Base-by-base conservation (phyloP, 2,888 invertebrate genomes). In the Parnassius mnemosyne region DNA sequence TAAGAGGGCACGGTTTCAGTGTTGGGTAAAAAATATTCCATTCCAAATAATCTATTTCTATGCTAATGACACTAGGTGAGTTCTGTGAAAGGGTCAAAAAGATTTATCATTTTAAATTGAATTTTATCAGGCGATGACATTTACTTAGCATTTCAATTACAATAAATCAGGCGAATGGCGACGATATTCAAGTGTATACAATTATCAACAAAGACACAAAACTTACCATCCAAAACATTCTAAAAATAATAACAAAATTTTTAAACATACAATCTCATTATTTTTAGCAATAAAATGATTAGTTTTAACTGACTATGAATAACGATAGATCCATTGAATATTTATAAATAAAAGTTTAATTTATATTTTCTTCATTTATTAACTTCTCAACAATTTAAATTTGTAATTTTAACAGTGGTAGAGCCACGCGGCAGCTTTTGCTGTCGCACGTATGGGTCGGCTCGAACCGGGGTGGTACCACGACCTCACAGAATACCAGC, bases 11-110 rank as follows among this genome's bases (percentile, higher is more conserved):
- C 65, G 95, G 85, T 0, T 95, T 94, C 34, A 94, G 82, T 2
- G 94, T 90, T 5, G 95, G 95, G 72, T 94, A 95, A 0, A 94
- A 93, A 0, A 95, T 93, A 67, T 94, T 94, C 95, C 95, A 95
- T 63, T 93, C 92, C 69, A 94, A 93, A 71, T 94, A 93, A 77
- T 95, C 94, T 72, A 94, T 93, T 79, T 95, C 95, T 80, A 95
- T 94, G 53, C 94, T 94, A 77, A 94, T 94, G 16, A 95, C 95
- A 61, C 93, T 93, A 10, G 95, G 95, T 60, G 94, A 93, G 70
- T 93, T 92, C 88, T 93, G n/a, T 47, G 11, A 46, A 46, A 47
- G 13, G 3, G 13, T 13, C 1, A 3, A 47, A 52, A 58, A 50
- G 10, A 3, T 10, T 13, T 46, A 20, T 55, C 20, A 1, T 1